phyloP scores from a whole-genome alignment of 2,113 vertebrate genomes.

The Scophthalmus maximus region DNA sequence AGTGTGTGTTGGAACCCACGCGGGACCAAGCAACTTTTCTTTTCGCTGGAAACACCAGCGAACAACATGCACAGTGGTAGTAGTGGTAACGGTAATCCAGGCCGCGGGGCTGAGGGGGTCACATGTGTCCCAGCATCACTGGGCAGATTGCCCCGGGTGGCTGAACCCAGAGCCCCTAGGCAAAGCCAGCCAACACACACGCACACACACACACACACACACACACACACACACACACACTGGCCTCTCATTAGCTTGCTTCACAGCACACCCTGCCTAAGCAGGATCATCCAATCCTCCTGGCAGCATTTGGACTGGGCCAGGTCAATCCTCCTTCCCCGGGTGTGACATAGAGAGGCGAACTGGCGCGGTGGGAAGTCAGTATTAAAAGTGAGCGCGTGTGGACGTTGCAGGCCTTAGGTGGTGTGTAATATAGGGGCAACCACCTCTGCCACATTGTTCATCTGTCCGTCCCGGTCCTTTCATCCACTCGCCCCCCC shows the following conservation, averaged over 20 bases:
- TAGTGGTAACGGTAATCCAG: slow-evolving; percentile 64
- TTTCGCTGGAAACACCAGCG: slow-evolving; percentile 3
- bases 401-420: not conserved
- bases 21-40: slow-evolving; percentile 36
- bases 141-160: slow-evolving; percentile 67
- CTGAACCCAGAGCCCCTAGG: slow-evolving; percentile 65
- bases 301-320: slow-evolving; percentile 72
- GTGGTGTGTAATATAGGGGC: not conserved
- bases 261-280: slow-evolving; percentile 71
- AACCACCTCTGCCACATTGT: slow-evolving; percentile 36
- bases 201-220: slow-evolving; percentile 27
- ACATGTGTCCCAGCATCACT: slow-evolving; percentile 72
- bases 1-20: slow-evolving; percentile 32
- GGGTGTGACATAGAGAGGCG: slow-evolving; percentile 51
- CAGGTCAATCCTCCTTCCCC: slow-evolving; percentile 63
- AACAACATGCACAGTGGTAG: not conserved
- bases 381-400: slow-evolving; percentile 15
- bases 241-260: slow-evolving; percentile 77
- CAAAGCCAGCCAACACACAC: slow-evolving; percentile 45
- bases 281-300: slow-evolving; percentile 76
- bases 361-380: slow-evolving; percentile 45
- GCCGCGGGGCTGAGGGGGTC: slow-evolving; percentile 63
- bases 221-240: slow-evolving; percentile 27
- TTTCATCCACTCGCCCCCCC: slow-evolving; percentile 19
- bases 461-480: slow-evolving; percentile 18